A percentile compares a stretch with the other conserved stretches of the same genome.
Conservation (phyloP, 2,113 vertebrate genomes). For the Galemys pyrenaicus region DNA sequence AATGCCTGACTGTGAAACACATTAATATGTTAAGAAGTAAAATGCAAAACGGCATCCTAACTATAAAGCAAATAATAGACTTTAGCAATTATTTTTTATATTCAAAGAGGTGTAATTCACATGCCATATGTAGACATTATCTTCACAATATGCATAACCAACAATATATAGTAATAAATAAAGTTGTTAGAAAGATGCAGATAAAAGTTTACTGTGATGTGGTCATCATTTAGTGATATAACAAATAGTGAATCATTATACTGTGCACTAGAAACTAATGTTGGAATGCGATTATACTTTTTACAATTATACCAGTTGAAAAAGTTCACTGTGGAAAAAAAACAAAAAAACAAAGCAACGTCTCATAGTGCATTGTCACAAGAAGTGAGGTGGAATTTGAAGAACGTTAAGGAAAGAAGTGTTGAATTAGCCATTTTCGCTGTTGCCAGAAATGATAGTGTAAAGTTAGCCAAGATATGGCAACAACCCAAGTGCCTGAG, state of each 20-base stretch:
- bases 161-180: background rate
- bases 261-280: too few species aligned
- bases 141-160: background rate
- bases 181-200: background rate
- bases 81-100: background rate
- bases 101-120: background rate
- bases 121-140: background rate
- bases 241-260: too few species aligned
- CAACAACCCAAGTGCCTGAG: too few species aligned
- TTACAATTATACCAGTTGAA: too few species aligned
- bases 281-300: too few species aligned
- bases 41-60: background rate
- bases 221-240: too few species aligned
- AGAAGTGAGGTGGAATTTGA: background rate
- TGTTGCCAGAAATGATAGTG: slow-evolving; percentile 3
- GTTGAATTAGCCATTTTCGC: background rate
- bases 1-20: background rate
- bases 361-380: background rate
- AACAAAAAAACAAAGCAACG: background rate
- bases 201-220: background rate
- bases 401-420: background rate
- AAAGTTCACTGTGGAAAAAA: too few species aligned
- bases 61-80: background rate
- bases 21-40: background rate
- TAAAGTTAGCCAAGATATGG: background rate